phyloP scores from a whole-genome alignment of 2,797 vertebrate genomes.

The Smutsia gigantea region DNA sequence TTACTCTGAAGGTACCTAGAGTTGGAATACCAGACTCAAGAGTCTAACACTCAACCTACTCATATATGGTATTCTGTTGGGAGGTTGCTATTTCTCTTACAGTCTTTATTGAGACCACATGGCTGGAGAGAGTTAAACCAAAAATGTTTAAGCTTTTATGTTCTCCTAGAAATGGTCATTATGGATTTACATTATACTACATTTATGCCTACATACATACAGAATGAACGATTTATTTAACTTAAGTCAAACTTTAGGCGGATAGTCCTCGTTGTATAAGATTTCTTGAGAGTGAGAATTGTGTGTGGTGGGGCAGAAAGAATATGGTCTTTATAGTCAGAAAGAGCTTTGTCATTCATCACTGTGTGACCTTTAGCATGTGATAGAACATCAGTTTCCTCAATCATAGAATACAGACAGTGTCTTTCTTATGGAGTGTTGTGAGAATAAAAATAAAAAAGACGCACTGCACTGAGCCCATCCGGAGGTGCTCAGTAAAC shows the following conservation, averaged over 20 bases:
- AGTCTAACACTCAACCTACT: neutral
- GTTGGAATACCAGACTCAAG: neutral
- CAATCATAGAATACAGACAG: neutral
- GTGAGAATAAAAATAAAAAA: conserved; percentile 11
- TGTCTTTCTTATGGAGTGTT: neutral
- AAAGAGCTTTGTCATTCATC: neutral
- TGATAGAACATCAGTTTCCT: neutral
- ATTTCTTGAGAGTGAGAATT: neutral
- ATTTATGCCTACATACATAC: neutral
- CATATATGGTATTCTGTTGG: neutral
- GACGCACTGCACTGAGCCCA: neutral
- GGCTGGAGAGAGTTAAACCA: conserved; percentile 1
- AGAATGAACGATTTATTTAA: conserved; percentile 8
- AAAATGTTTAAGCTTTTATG: conserved; percentile 19
- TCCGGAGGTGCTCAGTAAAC: neutral
- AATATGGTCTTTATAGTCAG: neutral
- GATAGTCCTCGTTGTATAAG: neutral
- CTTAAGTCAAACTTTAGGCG: neutral
- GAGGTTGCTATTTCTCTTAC: neutral
- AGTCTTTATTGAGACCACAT: neutral
- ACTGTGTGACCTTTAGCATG: neutral
- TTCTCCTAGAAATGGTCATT: conserved; percentile 27
- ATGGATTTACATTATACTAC: neutral
- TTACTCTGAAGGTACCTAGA: neutral
- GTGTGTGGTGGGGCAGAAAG: neutral